Evolutionary conservation across 2,113 vertebrate genomes (phyloP), one percentile per base, ranked within the genome.

Genomic region (Xiphophorus hellerii): DNA sequence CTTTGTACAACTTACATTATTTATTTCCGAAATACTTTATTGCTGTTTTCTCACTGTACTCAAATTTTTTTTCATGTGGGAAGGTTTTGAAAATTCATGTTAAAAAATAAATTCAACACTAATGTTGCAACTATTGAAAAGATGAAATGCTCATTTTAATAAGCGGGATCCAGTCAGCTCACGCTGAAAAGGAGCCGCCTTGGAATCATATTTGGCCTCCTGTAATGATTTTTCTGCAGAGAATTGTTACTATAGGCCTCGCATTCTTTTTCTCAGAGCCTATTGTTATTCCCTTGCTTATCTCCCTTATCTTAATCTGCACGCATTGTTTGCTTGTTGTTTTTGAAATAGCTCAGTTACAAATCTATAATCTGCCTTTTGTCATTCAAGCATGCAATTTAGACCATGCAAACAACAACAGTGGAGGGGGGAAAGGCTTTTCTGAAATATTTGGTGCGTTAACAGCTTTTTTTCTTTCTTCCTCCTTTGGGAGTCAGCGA

Each of bases 291-390:
- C 82, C 62, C 35, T 71, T 0, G 2, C 72, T 87, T 92, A 92
- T 90, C 88, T 81, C 10, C 66, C 62, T 88, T 91, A 92, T 93
- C 90, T 88, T 88, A 87, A 92, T 91, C 91, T 78, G 80, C 61
- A 71, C 42, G 60, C 80, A 86, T 89, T 90, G 90, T 92, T 83
- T 76, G n/a, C 76, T 83, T 89, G 83, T 87, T 85, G 85, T 81
- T 78, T 89, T 90, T 89, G 70, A 85, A 92, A 89, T 79, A 73
- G 88, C 85, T 84, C 89, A 88, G 87, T 92, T 91, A 92, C 83
- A 89, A 83, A 89, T 83, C 74, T 84, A 80, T 91, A 84, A 90
- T 92, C 86, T 77, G 67, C 14, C 78, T 66, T 83, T 88, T 92
- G 87, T 91, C 81, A 88, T 85, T 85, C 72, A 86, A 84, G 84